Evolutionary conservation across 2,113 vertebrate genomes (phyloP).

Genomic region (Hydrolagus affinis): DNA sequence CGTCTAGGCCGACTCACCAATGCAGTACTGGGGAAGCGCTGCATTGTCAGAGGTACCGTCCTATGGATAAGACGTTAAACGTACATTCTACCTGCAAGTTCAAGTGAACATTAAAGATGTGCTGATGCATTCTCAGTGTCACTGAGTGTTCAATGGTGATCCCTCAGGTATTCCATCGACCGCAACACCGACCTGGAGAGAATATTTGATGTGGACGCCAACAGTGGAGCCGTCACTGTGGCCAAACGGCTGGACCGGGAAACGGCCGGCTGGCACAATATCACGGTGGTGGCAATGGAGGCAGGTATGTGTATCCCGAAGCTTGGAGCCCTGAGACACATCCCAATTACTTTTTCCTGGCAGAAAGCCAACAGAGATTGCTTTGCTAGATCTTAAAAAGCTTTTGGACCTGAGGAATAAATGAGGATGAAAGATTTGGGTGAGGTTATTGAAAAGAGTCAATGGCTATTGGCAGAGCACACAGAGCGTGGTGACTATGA

Average conservation of each 20-base stretch:
- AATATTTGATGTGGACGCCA: constrained; percentile 84
- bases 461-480: no score
- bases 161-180: constrained; percentile 80
- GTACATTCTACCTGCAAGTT: no score
- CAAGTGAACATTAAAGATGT: no score
- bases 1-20: no score
- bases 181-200: constrained; percentile 71
- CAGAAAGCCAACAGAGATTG: not conserved
- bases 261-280: constrained; percentile 93
- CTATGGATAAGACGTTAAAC: no score
- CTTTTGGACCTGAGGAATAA: not conserved
- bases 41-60: no score
- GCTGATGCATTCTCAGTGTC: not conserved
- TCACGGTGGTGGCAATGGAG: constrained; percentile 86
- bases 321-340: no score
- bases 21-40: no score
- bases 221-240: constrained; percentile 78
- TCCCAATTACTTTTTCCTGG: no score
- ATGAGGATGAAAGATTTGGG: no score
- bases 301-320: constrained; percentile 59
- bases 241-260: constrained; percentile 85
- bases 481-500: no score
- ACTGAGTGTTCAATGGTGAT: constrained; percentile 21
- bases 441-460: not conserved
- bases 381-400: not conserved